These are phyloP conservation scores for Aethina tumida DNA, from an alignment of 1,140 invertebrate species.

Conservation along the genomic window DNA sequence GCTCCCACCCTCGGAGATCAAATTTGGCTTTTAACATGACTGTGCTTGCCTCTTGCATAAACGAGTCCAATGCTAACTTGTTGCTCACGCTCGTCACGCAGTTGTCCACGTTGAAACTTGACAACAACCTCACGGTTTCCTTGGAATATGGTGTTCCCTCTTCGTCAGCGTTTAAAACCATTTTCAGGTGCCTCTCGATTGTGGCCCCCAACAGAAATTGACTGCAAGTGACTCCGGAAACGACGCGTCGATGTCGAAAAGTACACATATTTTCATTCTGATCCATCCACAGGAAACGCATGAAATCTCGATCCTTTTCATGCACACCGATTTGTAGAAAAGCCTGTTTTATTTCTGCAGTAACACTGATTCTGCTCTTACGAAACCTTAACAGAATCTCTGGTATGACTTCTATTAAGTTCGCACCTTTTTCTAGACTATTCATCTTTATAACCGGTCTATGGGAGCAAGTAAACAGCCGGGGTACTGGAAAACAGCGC, in stretches of 20 bases:
- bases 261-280: constrained; percentile 11
- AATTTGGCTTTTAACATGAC: constrained; percentile 4
- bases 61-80: background rate
- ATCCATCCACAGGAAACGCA: constrained; percentile 26
- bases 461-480: too few species aligned
- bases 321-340: constrained; percentile 33
- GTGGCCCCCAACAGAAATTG: constrained; percentile 30
- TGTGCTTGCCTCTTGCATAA: constrained; percentile 1
- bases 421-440: constrained; percentile 31
- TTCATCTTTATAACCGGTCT: too few species aligned
- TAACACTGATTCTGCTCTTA: constrained; percentile 27
- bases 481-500: too few species aligned
- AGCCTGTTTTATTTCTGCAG: constrained; percentile 36
- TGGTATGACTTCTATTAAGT: constrained; percentile 31
- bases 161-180: too few species aligned
- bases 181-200: too few species aligned
- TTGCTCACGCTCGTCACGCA: constrained; percentile 7
- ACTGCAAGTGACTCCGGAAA: constrained; percentile 19
- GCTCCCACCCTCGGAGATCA: constrained; percentile 8
- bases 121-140: too few species aligned
- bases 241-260: constrained; percentile 18
- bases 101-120: constrained; percentile 13
- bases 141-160: too few species aligned
- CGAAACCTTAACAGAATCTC: constrained; percentile 34
- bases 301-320: constrained; percentile 22